A percentile compares a stretch with the other conserved stretches of the same genome.
Conservation (phyloP, 2,113 vertebrate genomes). For the Cyanoderma ruficeps region DNA sequence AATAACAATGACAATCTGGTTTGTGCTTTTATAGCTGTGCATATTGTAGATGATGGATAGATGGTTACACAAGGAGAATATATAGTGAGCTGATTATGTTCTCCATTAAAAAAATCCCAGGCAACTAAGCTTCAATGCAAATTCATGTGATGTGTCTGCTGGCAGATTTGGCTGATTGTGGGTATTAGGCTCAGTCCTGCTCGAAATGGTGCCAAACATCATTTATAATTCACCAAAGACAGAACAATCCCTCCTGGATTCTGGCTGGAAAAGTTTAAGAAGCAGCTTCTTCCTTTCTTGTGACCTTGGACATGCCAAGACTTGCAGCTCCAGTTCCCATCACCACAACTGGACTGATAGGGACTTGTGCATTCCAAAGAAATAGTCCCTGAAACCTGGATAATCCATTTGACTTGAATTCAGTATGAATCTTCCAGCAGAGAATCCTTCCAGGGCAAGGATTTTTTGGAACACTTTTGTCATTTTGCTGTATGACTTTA, state of each 20-base stretch:
- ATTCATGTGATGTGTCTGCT: constrained; percentile 17
- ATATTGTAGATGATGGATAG: constrained; percentile 58
- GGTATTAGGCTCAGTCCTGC: not conserved
- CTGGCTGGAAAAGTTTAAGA: not conserved
- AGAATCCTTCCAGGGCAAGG: not conserved
- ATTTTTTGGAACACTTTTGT: not conserved
- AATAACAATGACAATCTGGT: constrained; percentile 44
- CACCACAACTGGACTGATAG: not conserved
- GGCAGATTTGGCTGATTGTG: constrained; percentile 10
- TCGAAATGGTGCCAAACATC: not conserved
- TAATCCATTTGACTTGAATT: not conserved
- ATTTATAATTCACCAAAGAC: not conserved
- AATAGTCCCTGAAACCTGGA: not conserved
- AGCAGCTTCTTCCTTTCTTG: not conserved
- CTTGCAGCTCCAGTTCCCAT: not conserved
- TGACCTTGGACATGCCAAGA: not conserved
- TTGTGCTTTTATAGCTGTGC: constrained; percentile 54
- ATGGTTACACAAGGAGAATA: constrained; percentile 48
- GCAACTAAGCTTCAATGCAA: constrained; percentile 4
- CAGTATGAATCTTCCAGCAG: not conserved
- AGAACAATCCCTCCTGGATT: not conserved
- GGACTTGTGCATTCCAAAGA: not conserved
- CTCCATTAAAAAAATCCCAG: constrained; percentile 36
- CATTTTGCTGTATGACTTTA: not conserved
- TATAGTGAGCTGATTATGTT: constrained; percentile 29